These are phyloP conservation scores for Paradisaea rubra DNA, from an alignment of 2,113 vertebrate species.

Conservation along the genomic window DNA sequence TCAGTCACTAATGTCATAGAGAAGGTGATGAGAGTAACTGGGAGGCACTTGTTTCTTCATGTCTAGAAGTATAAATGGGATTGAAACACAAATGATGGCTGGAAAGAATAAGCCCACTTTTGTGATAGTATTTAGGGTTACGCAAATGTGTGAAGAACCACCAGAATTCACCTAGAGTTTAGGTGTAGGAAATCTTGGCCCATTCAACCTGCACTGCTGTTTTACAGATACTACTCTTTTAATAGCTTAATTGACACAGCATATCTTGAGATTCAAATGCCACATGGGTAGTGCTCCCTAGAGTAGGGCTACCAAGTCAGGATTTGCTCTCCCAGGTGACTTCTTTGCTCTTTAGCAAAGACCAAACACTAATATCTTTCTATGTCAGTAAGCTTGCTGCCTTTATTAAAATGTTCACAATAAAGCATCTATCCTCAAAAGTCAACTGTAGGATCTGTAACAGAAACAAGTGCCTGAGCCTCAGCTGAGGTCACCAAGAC, in stretches of 20 bases:
- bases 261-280: not conserved
- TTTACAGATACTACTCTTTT: not conserved
- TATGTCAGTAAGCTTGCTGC: not conserved
- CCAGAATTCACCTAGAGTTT: not conserved
- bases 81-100: not conserved
- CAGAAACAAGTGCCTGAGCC: not conserved
- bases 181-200: not conserved
- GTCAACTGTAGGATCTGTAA: not conserved
- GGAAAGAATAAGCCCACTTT: not conserved
- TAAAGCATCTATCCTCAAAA: not conserved
- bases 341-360: not conserved
- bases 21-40: not conserved
- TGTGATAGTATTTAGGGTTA: not conserved
- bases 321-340: not conserved
- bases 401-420: not conserved
- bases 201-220: not conserved
- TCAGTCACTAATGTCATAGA: not conserved
- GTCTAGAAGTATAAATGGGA: not conserved
- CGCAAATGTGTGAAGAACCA: not conserved
- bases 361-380: not conserved
- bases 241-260: not conserved
- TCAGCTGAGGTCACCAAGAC: not conserved
- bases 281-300: not conserved
- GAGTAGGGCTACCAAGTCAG: not conserved
- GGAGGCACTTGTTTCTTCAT: not conserved